These are phyloP conservation scores for Uromys caudimaculatus DNA, from an alignment of 2,797 vertebrate species.

Conservation along the genomic window DNA sequence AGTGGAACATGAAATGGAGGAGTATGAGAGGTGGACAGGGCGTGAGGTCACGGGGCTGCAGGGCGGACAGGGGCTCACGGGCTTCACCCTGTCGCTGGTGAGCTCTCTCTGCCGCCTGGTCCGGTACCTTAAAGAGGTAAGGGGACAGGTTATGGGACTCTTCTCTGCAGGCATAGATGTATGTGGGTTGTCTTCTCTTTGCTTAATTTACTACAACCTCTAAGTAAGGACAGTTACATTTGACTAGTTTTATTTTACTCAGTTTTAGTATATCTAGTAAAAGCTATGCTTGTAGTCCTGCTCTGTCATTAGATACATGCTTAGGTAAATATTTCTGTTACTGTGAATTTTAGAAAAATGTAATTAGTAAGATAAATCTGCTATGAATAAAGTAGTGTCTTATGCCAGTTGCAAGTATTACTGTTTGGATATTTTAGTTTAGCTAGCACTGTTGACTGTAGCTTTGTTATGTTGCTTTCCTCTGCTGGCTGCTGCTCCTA, in stretches of 20 bases:
- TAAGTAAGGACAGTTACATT: conserved; percentile 10
- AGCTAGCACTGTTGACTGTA: neutral
- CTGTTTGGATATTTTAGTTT: neutral
- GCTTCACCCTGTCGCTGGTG: conserved; percentile 94
- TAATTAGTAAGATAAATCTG: conserved; percentile 28
- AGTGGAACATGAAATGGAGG: conserved; percentile 92
- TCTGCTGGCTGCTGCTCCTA: neutral
- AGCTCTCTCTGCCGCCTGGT: conserved; percentile 92
- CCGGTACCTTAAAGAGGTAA: conserved; percentile 92
- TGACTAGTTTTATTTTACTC: conserved; percentile 41
- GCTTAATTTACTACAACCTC: neutral
- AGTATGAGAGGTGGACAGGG: conserved; percentile 85
- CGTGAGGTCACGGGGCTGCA: conserved; percentile 81
- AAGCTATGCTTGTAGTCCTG: conserved; percentile 17
- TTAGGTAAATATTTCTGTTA: conserved; percentile 57
- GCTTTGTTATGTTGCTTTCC: neutral
- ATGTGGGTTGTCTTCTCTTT: neutral
- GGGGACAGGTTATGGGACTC: neutral
- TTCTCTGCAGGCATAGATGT: neutral
- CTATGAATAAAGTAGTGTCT: neutral
- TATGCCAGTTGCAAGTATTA: neutral
- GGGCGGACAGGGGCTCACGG: conserved; percentile 88
- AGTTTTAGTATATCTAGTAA: conserved; percentile 35
- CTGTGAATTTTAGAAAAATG: conserved; percentile 42
- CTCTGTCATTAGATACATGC: neutral